Evolutionary conservation across 2,888 invertebrate genomes (phyloP).

Genomic region (Ligdia adustata): DNA sequence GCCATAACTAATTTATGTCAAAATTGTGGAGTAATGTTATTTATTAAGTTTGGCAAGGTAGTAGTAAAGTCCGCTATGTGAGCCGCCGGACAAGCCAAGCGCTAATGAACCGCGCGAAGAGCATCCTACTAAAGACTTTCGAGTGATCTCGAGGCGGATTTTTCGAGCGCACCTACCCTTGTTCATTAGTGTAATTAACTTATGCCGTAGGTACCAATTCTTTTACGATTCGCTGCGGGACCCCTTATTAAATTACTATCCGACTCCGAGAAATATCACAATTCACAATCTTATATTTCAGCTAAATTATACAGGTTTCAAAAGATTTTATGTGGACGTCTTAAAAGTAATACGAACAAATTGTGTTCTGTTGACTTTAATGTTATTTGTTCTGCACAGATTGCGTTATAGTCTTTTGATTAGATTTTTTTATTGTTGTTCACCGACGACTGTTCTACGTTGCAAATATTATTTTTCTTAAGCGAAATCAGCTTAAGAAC

Average conservation of each 20-base stretch:
- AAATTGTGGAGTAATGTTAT: too few species aligned
- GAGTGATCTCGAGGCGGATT: slow-evolving; percentile 79
- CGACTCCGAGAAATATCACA: slow-evolving; percentile 30
- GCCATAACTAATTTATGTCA: too few species aligned
- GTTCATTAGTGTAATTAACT: slow-evolving; percentile 83
- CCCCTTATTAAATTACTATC: slow-evolving; percentile 65
- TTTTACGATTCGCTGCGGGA: slow-evolving; percentile 70
- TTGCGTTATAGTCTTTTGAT: not conserved
- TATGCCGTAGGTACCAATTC: slow-evolving; percentile 67
- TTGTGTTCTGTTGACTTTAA: not conserved
- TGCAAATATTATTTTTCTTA: too few species aligned
- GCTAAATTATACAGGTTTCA: slow-evolving; percentile 8
- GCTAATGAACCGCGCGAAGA: slow-evolving; percentile 81
- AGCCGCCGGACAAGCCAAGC: slow-evolving; percentile 56
- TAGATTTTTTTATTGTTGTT: not conserved
- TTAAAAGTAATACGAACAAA: not conserved
- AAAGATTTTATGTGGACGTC: slow-evolving; percentile 5
- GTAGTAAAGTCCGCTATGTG: slow-evolving; percentile 52
- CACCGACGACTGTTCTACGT: too few species aligned
- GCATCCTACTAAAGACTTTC: slow-evolving; percentile 80
- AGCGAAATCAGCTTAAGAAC: too few species aligned
- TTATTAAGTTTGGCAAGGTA: too few species aligned
- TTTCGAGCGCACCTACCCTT: slow-evolving; percentile 80
- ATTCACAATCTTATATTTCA: slow-evolving; percentile 32
- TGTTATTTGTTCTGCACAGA: not conserved